Percentiles rank a stretch among this genome's conserved stretches.
These are phyloP conservation scores for Carduelis carduelis DNA, from an alignment of 2,797 vertebrate genomes.

Conservation along the genomic window DNA sequence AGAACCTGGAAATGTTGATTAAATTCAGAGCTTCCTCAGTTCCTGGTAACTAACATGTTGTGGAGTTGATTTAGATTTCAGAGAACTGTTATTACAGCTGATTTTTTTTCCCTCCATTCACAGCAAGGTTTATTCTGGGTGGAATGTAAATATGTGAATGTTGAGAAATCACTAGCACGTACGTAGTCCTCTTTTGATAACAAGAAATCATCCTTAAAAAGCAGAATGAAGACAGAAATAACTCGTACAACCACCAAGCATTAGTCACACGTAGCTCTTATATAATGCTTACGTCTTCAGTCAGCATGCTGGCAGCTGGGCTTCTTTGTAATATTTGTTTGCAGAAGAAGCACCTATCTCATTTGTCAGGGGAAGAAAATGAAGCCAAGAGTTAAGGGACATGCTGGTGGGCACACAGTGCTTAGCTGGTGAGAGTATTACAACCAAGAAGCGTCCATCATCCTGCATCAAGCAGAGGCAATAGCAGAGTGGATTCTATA, in stretches of 20 bases:
- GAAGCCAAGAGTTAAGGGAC: not conserved
- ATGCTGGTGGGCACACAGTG: not conserved
- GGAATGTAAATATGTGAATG: not conserved
- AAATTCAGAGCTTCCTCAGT: not conserved
- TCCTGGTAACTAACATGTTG: slow-evolving; percentile 1
- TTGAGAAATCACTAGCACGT: not conserved
- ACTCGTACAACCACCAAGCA: slow-evolving; percentile 32
- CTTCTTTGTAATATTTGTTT: not conserved
- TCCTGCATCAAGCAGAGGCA: not conserved
- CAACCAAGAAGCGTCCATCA: not conserved
- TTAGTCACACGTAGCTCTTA: slow-evolving; percentile 63
- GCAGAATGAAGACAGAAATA: slow-evolving; percentile 60
- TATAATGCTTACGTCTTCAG: slow-evolving; percentile 59
- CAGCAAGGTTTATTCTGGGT: not conserved
- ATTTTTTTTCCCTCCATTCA: not conserved
- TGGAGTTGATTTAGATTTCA: slow-evolving; percentile 4
- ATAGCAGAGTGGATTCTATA: not conserved
- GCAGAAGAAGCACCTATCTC: not conserved
- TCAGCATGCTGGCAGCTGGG: not conserved
- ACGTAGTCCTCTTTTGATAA: slow-evolving; percentile 26
- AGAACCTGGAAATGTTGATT: not conserved
- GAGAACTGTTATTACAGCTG: not conserved
- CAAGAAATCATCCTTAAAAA: slow-evolving; percentile 26
- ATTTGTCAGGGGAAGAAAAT: not conserved
- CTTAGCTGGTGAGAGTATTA: not conserved